Percentiles rank a stretch among this genome's conserved stretches.
Evolutionary conservation across 2,888 invertebrate species (phyloP).

Genomic region (Sinhomidia bicolor): DNA sequence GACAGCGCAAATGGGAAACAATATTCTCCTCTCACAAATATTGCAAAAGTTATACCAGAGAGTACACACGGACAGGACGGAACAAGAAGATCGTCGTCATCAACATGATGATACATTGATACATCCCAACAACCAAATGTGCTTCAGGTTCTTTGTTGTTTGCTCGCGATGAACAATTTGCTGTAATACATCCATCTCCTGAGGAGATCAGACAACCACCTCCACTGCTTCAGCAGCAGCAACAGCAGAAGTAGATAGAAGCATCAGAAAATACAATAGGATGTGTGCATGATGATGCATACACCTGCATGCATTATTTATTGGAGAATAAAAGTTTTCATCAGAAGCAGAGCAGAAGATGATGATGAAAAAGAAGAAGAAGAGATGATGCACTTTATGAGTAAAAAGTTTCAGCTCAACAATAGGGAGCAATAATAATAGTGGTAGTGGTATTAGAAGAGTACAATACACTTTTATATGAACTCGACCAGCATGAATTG

Average conservation of each 20-base stretch:
- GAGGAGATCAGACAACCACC: background rate
- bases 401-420: background rate
- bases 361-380: background rate
- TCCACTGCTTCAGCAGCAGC: no score
- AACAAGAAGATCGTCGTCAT: no score
- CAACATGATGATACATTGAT: no score
- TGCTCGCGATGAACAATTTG: background rate
- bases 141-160: background rate
- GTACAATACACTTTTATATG: background rate
- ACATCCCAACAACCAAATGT: background rate
- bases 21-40: background rate
- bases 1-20: slow-evolving; percentile 1
- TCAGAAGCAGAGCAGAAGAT: no score
- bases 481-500: background rate
- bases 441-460: no score
- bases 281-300: slow-evolving; percentile 9
- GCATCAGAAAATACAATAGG: background rate
- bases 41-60: no score
- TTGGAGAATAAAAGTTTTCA: background rate
- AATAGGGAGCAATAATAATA: no score
- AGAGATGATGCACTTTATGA: background rate
- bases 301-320: no score
- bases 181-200: background rate
- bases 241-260: no score
- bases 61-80: background rate